phyloP scores from a whole-genome alignment of 1,140 invertebrate species.

The Hermatobates lingyangjiaoensis region DNA sequence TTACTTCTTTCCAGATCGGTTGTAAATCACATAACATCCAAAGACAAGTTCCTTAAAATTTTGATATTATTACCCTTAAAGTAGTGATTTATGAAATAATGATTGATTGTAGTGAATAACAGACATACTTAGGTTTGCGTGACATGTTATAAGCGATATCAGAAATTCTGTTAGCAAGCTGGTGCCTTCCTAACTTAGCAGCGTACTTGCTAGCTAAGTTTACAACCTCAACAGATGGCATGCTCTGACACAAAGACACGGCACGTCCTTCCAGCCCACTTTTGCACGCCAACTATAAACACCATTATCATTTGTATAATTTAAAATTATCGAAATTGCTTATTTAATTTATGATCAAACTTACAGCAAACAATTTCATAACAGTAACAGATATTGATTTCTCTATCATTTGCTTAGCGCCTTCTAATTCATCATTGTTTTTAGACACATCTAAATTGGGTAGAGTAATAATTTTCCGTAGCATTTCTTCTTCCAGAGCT shows the following conservation, averaged over 20 bases:
- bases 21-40: no score
- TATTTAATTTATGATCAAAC: slow-evolving; percentile 15
- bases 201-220: slow-evolving; percentile 77
- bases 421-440: slow-evolving; percentile 20
- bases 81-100: background rate
- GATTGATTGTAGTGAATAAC: slow-evolving; percentile 7
- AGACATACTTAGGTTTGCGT: no score
- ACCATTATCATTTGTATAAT: background rate
- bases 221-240: slow-evolving; percentile 52
- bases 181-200: slow-evolving; percentile 45
- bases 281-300: slow-evolving; percentile 49
- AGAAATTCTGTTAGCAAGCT: slow-evolving; percentile 52
- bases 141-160: slow-evolving; percentile 23
- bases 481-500: slow-evolving; percentile 54
- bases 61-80: no score
- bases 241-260: slow-evolving; percentile 65
- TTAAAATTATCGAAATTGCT: background rate
- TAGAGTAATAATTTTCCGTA: slow-evolving; percentile 28
- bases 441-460: slow-evolving; percentile 11
- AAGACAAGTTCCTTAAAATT: no score
- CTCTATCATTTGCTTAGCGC: slow-evolving; percentile 33
- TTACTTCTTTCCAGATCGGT: no score
- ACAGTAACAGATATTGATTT: slow-evolving; percentile 52
- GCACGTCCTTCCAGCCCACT: slow-evolving; percentile 69
- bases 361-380: slow-evolving; percentile 76